Base-by-base conservation (phyloP, 2,797 vertebrate genomes). In the Arrhamphus sclerolepis region DNA sequence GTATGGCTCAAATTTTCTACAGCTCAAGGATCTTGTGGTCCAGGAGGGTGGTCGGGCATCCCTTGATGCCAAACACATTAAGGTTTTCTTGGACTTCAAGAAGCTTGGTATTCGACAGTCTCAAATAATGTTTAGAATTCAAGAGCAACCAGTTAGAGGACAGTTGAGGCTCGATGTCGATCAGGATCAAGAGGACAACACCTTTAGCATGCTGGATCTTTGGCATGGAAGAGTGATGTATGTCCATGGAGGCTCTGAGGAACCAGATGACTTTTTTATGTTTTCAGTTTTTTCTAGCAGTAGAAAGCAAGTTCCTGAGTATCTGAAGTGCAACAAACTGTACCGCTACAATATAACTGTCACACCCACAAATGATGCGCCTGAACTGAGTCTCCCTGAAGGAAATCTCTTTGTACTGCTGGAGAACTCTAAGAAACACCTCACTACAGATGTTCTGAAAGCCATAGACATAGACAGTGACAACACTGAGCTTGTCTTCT, bases 181-280 rank as follows among this genome's bases (percentile, higher is more conserved):
- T 52, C 85, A 85, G 17, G 77, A 87, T 11, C 89, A 91, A 68
- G 89, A 89, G 28, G 86, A 94, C 57, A 91, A 92, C 76, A 91
- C 78, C 7, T 98, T 99, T 71, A 94, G 93, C 57, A 77, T 95
- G 92, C 86, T 95, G 71, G 95, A 98, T 20, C 84, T 98, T 47
- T 91, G 89, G 93, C 94, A 94, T 29, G 92, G 87, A 16, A 91
- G 92, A 75, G 90, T 95, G 34, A 91, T 95, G 59, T 98, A 97
- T 41, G 78, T 94, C 70, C 97, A 97, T 10, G 93, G 94, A 72
- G 94, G 95, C 43, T 96, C 96, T 22, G 96, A 98, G 70, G 91
- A 93, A 51, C 80, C 83, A n/a, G 88, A 72, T 0, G 95, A 97
- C 89, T 91, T 89, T 79, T 97, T 98, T 65, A 92, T 89, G 80